phyloP scores from a whole-genome alignment of 1,140 invertebrate genomes.

The Limonius californicus region DNA sequence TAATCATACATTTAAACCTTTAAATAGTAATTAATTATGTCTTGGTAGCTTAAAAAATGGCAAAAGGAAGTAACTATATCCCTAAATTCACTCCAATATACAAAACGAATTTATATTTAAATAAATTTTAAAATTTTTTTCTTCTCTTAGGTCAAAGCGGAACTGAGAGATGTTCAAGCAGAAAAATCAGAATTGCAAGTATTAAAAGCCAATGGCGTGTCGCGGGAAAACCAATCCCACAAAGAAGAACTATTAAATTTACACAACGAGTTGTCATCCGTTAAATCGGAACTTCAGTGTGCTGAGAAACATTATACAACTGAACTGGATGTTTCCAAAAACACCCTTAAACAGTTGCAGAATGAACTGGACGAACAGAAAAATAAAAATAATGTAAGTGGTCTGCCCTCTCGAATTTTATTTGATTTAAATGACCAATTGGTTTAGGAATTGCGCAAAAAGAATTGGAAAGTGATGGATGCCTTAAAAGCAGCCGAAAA shows the following conservation, averaged over 20 bases:
- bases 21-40: too few relatives aligned
- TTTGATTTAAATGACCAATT: background rate
- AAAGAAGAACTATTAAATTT: constrained; percentile 41
- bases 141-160: background rate
- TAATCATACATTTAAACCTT: too few relatives aligned
- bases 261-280: constrained; percentile 38
- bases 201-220: constrained; percentile 30
- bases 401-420: too few relatives aligned
- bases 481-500: constrained; percentile 65
- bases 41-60: too few relatives aligned
- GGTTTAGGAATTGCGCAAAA: constrained; percentile 76
- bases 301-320: constrained; percentile 43
- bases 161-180: background rate
- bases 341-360: background rate
- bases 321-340: constrained; percentile 29
- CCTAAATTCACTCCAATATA: too few relatives aligned
- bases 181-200: background rate
- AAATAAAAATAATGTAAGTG: constrained; percentile 74
- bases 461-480: constrained; percentile 86
- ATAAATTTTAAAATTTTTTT: too few relatives aligned
- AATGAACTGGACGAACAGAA: constrained; percentile 62
- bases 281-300: constrained; percentile 35
- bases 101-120: too few relatives aligned
- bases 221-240: constrained; percentile 36
- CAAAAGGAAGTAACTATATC: too few relatives aligned